phyloP scores from a whole-genome alignment of 2,888 invertebrate species.

The Drosophila multiciliata region DNA sequence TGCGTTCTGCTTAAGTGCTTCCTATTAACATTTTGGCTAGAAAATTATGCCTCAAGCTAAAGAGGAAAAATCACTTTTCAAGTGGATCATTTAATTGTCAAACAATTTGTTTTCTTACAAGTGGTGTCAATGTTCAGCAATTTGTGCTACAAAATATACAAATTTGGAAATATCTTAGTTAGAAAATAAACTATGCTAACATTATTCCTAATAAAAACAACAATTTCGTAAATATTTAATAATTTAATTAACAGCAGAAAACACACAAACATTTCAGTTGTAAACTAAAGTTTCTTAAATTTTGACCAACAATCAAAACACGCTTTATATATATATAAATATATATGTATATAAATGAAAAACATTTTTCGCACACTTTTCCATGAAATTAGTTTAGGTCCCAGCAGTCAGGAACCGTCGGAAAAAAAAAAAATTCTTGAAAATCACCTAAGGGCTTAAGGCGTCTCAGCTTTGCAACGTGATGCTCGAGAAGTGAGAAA shows the following conservation, averaged over 20 bases:
- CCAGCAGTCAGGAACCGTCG: slow-evolving; percentile 24
- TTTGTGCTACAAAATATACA: neutral
- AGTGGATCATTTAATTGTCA: slow-evolving; percentile 22
- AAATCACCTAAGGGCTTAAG: slow-evolving; percentile 60
- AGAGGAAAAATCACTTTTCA: slow-evolving; percentile 33
- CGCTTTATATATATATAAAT: neutral
- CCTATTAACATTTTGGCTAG: slow-evolving; percentile 53
- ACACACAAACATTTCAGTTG: neutral
- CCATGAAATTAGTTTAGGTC: slow-evolving; percentile 44
- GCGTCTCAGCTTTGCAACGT: slow-evolving; percentile 40
- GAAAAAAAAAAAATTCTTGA: slow-evolving; percentile 36
- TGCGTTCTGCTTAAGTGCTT: slow-evolving; percentile 58
- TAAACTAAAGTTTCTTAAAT: slow-evolving; percentile 4
- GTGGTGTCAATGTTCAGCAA: neutral
- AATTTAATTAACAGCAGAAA: neutral
- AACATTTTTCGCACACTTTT: slow-evolving; percentile 20
- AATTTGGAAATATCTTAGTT: neutral
- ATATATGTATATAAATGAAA: slow-evolving; percentile 2
- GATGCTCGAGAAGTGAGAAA: slow-evolving; percentile 27
- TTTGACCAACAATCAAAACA: neutral
- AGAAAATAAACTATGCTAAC: neutral
- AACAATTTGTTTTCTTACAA: slow-evolving; percentile 12
- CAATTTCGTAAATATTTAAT: neutral
- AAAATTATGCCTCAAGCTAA: slow-evolving; percentile 19
- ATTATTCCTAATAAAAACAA: neutral